Conservation (phyloP, 2,888 invertebrate species). For the Clitarchus hookeri region DNA sequence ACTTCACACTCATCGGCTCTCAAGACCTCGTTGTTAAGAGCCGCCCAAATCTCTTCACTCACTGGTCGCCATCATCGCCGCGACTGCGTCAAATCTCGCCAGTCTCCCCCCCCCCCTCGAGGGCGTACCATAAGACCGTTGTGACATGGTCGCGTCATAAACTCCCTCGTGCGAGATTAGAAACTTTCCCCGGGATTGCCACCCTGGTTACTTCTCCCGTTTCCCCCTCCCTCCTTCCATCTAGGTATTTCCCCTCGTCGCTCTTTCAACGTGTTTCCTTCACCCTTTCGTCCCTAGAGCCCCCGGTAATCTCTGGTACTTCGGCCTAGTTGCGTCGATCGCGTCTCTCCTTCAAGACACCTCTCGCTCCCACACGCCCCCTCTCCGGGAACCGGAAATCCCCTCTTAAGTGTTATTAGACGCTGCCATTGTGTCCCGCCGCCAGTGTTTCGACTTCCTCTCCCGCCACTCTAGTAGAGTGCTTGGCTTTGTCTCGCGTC, state of each 20-base stretch:
- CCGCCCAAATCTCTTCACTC: too few relatives aligned
- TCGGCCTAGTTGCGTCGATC: too few relatives aligned
- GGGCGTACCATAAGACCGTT: too few relatives aligned
- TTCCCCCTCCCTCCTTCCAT: background rate
- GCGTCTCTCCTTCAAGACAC: too few relatives aligned
- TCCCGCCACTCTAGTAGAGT: background rate
- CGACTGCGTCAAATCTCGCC: too few relatives aligned
- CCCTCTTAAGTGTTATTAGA: slow-evolving; percentile 14
- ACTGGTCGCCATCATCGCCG: too few relatives aligned
- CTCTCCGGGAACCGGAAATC: background rate
- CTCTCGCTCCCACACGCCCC: background rate
- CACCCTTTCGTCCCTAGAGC: too few relatives aligned
- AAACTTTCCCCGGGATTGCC: background rate
- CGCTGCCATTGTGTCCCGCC: background rate
- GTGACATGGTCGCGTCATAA: background rate
- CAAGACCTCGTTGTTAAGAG: too few relatives aligned
- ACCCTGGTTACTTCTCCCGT: background rate
- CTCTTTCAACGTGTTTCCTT: too few relatives aligned
- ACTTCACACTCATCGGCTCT: too few relatives aligned
- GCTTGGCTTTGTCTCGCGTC: background rate
- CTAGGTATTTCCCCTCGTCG: background rate
- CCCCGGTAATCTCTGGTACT: too few relatives aligned
- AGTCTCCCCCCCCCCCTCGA: too few relatives aligned
- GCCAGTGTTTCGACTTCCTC: background rate
- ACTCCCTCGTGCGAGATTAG: background rate